Evolutionary conservation across 2,113 vertebrate species (phyloP).

Genomic region (Gavia stellata): DNA sequence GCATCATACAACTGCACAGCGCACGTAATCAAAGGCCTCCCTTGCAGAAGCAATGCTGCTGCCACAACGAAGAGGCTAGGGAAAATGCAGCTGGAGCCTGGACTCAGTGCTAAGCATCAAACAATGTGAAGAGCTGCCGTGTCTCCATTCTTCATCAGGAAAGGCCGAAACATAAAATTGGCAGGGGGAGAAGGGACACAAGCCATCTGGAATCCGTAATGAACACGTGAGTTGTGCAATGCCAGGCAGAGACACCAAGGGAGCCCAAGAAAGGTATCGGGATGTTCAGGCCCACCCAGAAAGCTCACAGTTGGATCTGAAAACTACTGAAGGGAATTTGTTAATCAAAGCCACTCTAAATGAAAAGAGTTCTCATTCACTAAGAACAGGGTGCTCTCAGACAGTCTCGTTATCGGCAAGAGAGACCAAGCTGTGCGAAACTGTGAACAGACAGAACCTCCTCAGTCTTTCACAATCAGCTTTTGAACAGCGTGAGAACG

Average conservation of each 20-base stretch:
- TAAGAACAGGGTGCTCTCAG: background rate
- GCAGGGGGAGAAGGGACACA: background rate
- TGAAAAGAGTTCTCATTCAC: background rate
- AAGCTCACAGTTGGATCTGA: background rate
- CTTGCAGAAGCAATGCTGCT: background rate
- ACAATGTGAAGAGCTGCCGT: background rate
- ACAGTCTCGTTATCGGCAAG: background rate
- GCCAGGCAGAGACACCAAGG: background rate
- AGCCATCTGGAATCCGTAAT: background rate
- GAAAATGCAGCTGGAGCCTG: background rate
- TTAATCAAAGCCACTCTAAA: background rate
- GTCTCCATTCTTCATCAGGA: background rate
- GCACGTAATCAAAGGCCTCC: background rate
- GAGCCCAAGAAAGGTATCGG: background rate
- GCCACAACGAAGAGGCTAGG: background rate
- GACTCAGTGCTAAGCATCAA: background rate
- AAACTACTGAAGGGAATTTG: background rate
- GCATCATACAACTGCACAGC: background rate
- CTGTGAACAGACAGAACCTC: background rate
- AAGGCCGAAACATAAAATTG: accelerated
- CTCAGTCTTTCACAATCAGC: background rate
- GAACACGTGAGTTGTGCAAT: background rate
- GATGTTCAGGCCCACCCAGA: background rate
- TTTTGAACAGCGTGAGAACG: background rate
- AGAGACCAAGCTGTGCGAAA: background rate